phyloP scores from a whole-genome alignment of 2,888 invertebrate species.

The Thymelicus lineola region DNA sequence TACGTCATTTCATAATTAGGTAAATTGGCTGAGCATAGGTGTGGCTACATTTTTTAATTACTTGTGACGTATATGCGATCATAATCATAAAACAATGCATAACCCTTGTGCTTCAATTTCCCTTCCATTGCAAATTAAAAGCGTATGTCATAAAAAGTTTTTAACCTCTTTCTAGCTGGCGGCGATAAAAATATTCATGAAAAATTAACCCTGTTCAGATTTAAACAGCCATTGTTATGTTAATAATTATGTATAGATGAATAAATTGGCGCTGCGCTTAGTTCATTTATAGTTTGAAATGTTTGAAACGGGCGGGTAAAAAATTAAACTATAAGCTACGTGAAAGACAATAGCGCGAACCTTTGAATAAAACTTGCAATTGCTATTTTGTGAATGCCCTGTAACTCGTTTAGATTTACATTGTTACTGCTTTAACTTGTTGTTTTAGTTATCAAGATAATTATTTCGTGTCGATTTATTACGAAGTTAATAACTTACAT shows the following conservation, averaged over 20 bases:
- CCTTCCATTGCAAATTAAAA: no score
- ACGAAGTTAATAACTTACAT: background rate
- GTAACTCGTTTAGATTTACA: background rate
- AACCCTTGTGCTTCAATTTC: no score
- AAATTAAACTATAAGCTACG: background rate
- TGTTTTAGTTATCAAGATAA: no score
- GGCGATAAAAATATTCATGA: no score
- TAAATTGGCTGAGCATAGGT: background rate
- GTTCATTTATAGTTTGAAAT: background rate
- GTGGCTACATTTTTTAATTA: background rate
- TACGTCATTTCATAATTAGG: background rate
- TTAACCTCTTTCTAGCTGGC: no score
- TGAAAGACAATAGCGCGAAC: slow-evolving; percentile 3
- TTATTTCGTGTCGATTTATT: no score
- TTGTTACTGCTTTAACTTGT: background rate
- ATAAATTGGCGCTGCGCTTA: no score
- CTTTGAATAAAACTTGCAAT: slow-evolving; percentile 15
- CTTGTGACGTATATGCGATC: background rate
- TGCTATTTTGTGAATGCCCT: background rate
- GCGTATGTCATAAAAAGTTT: no score
- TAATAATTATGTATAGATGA: no score
- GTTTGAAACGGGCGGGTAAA: background rate
- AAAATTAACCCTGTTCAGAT: no score
- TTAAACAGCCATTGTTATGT: no score
- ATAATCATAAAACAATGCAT: no score